A percentile compares a stretch with the other conserved stretches of the same genome.
Conservation (phyloP, 2,888 invertebrate genomes). For the Drosophila maculinotata region DNA sequence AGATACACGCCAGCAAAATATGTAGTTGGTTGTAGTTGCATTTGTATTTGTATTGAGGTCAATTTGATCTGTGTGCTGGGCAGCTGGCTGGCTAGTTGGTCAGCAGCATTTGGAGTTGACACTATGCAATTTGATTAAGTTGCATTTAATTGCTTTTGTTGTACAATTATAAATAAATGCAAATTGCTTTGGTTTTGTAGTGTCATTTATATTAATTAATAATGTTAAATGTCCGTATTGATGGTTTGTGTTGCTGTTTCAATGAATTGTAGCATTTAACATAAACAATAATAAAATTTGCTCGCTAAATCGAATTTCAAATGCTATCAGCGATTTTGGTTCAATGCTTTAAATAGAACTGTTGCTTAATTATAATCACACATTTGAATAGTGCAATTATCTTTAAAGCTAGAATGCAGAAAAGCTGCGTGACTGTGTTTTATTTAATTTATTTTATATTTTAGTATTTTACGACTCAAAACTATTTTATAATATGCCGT, state of each 20-base stretch:
- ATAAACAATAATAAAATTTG: constrained; percentile 36
- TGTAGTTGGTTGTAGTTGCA: constrained; percentile 26
- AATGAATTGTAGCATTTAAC: constrained; percentile 39
- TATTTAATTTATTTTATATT: too few species aligned
- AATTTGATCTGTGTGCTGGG: constrained; percentile 46
- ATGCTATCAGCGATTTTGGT: constrained; percentile 10
- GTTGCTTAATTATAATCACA: constrained; percentile 16
- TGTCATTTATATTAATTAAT: constrained; percentile 69
- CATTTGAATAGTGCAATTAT: background rate
- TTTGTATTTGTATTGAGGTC: constrained; percentile 62
- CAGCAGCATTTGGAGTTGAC: constrained; percentile 65
- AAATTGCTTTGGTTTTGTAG: constrained; percentile 59
- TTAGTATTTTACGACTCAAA: too few species aligned
- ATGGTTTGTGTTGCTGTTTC: constrained; percentile 36
- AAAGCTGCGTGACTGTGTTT: background rate
- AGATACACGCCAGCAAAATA: constrained; percentile 10
- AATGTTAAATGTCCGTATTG: constrained; percentile 47
- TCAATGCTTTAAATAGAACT: constrained; percentile 40
- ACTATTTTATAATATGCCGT: too few species aligned
- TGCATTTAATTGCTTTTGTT: constrained; percentile 74
- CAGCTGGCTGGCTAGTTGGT: constrained; percentile 4
- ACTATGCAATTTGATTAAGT: constrained; percentile 76
- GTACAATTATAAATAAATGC: constrained; percentile 60
- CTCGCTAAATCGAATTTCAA: constrained; percentile 11
- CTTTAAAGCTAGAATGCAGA: background rate